Base-by-base conservation (phyloP, 2,888 invertebrate species). In the Caenorhabditis becei region DNA sequence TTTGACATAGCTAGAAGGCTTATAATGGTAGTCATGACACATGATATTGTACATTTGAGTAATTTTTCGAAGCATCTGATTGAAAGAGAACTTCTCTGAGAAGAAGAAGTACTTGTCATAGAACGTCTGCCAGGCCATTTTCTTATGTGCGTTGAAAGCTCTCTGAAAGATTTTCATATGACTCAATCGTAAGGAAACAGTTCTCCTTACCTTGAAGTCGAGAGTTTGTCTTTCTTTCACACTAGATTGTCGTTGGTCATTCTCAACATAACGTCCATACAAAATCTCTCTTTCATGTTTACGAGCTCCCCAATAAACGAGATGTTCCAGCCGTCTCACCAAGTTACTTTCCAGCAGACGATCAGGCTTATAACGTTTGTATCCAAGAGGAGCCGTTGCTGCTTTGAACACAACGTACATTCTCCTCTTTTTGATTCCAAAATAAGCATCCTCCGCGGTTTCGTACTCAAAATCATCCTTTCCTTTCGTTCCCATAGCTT, bases 71-170 rank as follows among this genome's bases (percentile, higher is more conserved):
- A 77, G 62, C 26, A 79, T 47, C 23, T 79, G 72, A 44, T 67
- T 65, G 37, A 74, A 72, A 0, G 72, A 67, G 23, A 62, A 72
- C 10, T 69, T 58, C 18, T 72, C 58, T 0, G 80, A 70, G 53
- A 56, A 63, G 26, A 74, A 75, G 53, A 71, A 80, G 26, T 75
- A 53, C 35, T 41, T 44, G 23, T 71, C 62, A 49, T 66, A 77
- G 35, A 80, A 66, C 35, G 77, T 70, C 47, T 80, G 80, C 80
- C 80, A 80, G 20, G 66, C 80, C 37, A 65, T 35, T 49, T 56
- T 58, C 58, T 59, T 54, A 18, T 62, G 59, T 14, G 61, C 61
- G 20, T 44, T 58, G 3, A 80, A 41, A 1, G 75, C 63, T 3
- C 37, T 41, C 78, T 78, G 66, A 58, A 61, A 41, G 14, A 66